Conservation (phyloP, 2,113 vertebrate species). For the Enhydra lutris region DNA sequence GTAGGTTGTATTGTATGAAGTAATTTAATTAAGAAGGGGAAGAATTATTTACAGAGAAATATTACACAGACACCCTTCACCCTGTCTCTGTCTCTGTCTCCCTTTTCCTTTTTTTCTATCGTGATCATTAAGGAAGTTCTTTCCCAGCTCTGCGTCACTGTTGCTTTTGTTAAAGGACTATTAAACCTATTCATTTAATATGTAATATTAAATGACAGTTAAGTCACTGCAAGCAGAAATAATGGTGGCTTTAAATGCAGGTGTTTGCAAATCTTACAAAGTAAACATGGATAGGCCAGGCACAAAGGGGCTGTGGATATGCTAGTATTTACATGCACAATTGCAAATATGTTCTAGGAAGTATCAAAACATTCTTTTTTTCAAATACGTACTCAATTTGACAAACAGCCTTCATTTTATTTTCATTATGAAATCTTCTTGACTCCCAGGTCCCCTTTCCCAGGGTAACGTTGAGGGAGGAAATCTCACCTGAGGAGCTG, state of each 20-base stretch:
- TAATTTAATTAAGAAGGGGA: neutral
- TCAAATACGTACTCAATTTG: neutral
- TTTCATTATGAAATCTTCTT: conserved; percentile 1
- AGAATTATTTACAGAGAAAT: neutral
- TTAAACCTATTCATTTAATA: neutral
- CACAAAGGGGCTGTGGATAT: neutral
- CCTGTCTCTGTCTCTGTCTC: neutral
- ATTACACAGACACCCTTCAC: neutral
- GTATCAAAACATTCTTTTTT: neutral
- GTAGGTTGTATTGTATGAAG: neutral
- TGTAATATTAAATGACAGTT: neutral
- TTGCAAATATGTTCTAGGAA: neutral
- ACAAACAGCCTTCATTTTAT: neutral
- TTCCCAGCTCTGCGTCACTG: neutral
- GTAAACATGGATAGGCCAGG: neutral
- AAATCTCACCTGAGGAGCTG: neutral
- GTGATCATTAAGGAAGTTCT: neutral
- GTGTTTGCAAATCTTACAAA: neutral
- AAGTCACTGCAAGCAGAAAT: neutral
- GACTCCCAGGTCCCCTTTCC: neutral
- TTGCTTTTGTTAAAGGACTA: conserved; percentile 27
- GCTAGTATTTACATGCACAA: neutral
- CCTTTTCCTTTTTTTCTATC: neutral
- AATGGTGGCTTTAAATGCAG: neutral
- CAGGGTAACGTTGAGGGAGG: neutral